Evolutionary conservation across 2,113 vertebrate species (phyloP).

Genomic region (Cyanoliseus patagonus): DNA sequence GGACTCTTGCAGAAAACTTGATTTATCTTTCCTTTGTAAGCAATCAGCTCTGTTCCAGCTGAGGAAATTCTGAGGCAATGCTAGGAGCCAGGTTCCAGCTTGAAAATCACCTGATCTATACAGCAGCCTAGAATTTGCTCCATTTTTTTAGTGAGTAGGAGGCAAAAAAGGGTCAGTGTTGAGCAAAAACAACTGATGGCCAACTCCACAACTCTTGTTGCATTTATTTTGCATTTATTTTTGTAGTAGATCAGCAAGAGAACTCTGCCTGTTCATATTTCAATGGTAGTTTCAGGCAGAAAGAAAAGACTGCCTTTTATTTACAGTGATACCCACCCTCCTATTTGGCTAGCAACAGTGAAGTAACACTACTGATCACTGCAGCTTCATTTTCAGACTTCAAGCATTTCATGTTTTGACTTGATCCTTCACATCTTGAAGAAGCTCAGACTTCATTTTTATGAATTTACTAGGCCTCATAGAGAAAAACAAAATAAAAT

Average conservation of each 20-base stretch:
- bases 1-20: slow-evolving; percentile 22
- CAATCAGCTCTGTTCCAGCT: background rate
- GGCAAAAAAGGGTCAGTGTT: background rate
- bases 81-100: background rate
- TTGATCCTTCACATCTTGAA: background rate
- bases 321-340: background rate
- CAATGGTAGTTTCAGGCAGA: background rate
- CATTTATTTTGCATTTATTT: background rate
- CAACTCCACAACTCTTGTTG: background rate
- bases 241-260: background rate
- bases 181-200: background rate
- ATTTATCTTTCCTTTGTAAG: slow-evolving; percentile 12
- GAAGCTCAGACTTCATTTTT: background rate
- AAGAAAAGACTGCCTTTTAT: background rate
- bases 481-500: background rate
- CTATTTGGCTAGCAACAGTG: background rate
- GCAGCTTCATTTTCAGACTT: background rate
- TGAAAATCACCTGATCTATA: background rate
- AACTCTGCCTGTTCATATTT: background rate
- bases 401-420: background rate
- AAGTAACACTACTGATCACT: background rate
- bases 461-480: background rate
- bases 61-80: background rate
- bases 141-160: background rate
- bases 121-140: background rate